Base-by-base conservation (phyloP, 2,888 invertebrate genomes). In the Drosophila sordidula region DNA sequence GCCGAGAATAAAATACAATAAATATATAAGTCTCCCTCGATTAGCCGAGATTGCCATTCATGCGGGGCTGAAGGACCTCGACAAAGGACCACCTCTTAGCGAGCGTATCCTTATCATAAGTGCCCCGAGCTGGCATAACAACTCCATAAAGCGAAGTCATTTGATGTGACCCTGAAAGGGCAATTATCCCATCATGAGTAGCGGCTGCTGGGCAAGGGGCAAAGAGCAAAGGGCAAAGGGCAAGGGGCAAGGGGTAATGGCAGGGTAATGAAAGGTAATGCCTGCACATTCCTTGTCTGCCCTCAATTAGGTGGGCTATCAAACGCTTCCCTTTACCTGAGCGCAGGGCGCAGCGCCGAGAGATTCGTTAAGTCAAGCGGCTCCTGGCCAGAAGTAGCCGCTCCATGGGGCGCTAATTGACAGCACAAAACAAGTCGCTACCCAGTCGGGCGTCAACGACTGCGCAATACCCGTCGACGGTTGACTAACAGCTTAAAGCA, bases 401-500 rank as follows among this genome's bases (percentile, higher is more conserved):
- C 82, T 64, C 58, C 79, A 70, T 82, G 78, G 77, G 77, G 66
- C 74, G 86, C 74, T 84, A 87, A 89, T 83, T 80, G 79, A 85
- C 74, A 70, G 61, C 49, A 75, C 58, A 62, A 45, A 36, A 41
- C 39, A 16, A 38, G 6, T 14, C 22, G 4, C 3, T 0, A 22
- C 18, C 18, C 18, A 18, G 18, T 8, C 26, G 36, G 6, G 36
- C 3, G 6, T 14, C 0, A 2, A 6, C 38, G 38, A 14, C 38
- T 14, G 29, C 29, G 2, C 8, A 8, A 29, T 29, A 29, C 29
- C 3, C 22, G 8, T 8, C 8, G 8, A 0, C 6, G 6, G 8
- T 8, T 26, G 6, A 26, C 0, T 25, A 25, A 25, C 25, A 5
- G 25, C 25, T 25, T 25, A 6, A 25, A 25, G 6, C 25, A 25